phyloP scores from a whole-genome alignment of 2,888 invertebrate species.

The Apotomis turbidana region DNA sequence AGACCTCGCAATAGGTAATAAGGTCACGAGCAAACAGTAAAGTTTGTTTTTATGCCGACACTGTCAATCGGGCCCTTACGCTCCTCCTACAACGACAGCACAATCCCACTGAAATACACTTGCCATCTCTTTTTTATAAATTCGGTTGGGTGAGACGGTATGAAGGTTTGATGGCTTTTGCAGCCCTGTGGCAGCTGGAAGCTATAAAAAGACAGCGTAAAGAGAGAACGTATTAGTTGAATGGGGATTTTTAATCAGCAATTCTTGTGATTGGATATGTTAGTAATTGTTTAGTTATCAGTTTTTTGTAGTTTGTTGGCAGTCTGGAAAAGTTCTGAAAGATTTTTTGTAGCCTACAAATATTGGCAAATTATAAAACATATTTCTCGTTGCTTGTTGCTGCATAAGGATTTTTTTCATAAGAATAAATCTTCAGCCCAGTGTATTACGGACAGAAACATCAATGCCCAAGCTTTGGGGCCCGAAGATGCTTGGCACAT shows the following conservation, averaged over 20 bases:
- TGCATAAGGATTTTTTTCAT: too few relatives aligned
- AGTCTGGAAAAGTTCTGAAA: background rate
- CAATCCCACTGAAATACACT: background rate
- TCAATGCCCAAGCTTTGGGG: too few relatives aligned
- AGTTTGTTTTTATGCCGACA: constrained; percentile 40
- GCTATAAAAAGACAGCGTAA: constrained; percentile 33
- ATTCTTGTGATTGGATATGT: constrained; percentile 21
- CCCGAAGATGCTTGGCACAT: too few relatives aligned
- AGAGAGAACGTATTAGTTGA: constrained; percentile 35
- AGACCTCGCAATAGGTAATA: constrained; percentile 35
- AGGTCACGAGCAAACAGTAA: constrained; percentile 40
- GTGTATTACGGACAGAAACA: too few relatives aligned
- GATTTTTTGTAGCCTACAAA: background rate
- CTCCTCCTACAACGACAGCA: background rate
- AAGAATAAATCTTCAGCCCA: too few relatives aligned
- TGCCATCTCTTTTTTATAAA: constrained; percentile 8
- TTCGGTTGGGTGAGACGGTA: constrained; percentile 9
- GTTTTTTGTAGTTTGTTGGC: background rate
- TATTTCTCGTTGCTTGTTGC: too few relatives aligned
- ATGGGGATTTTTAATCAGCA: constrained; percentile 29
- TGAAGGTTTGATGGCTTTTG: background rate
- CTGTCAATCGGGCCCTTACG: constrained; percentile 30
- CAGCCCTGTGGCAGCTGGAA: background rate
- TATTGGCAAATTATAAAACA: too few relatives aligned
- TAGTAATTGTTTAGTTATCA: background rate